A percentile compares a stretch with the other conserved stretches of the same genome.
These are phyloP conservation scores for Rhodophaea formosa DNA, from an alignment of 2,888 invertebrate species.

Conservation along the genomic window DNA sequence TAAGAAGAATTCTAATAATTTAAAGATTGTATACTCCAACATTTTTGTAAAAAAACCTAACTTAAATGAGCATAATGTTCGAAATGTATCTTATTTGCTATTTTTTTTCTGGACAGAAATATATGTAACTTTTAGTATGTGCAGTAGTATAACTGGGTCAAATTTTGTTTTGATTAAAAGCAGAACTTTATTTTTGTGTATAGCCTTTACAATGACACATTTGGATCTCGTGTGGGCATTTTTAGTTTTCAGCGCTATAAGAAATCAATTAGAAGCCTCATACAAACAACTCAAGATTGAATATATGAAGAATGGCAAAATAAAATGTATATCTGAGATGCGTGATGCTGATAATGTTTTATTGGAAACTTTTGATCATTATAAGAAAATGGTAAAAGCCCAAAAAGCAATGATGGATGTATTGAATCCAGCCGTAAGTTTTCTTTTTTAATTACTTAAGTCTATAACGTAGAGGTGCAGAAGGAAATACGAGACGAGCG, in stretches of 20 bases:
- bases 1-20: not conserved
- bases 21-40: not conserved
- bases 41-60: not conserved
- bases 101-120: not conserved
- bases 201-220: not conserved
- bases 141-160: too few relatives aligned
- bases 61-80: not conserved
- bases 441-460: too few relatives aligned
- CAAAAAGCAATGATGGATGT: slow-evolving; percentile 20
- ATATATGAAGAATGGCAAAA: not conserved
- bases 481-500: too few relatives aligned
- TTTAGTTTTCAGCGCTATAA: slow-evolving; percentile 18
- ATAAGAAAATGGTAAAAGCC: slow-evolving; percentile 18
- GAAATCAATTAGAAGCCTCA: slow-evolving; percentile 14
- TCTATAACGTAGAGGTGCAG: too few relatives aligned
- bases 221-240: slow-evolving; percentile 23
- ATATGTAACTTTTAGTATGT: not conserved
- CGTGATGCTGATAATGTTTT: slow-evolving; percentile 1
- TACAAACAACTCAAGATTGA: slow-evolving; percentile 19
- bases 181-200: slow-evolving; percentile 7
- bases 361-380: slow-evolving; percentile 8
- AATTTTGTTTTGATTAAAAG: too few relatives aligned
- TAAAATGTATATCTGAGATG: not conserved
- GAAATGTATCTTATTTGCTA: not conserved
- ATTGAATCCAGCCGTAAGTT: slow-evolving; percentile 23